Base-by-base conservation (phyloP, 2,113 vertebrate genomes). In the Microtus pennsylvanicus region DNA sequence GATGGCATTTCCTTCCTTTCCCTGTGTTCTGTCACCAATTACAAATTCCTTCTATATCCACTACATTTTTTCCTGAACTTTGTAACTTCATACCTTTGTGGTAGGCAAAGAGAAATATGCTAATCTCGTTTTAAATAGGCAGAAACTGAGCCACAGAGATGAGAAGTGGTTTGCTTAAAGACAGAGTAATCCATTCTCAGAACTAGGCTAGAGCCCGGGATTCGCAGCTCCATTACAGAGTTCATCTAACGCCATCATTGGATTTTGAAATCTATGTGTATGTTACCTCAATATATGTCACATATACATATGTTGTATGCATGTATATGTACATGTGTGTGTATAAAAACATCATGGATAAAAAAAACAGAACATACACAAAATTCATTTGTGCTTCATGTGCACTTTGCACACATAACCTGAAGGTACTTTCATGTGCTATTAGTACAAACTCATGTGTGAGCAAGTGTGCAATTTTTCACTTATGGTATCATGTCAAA, bases 151-250 rank as follows among this genome's bases (percentile, higher is more conserved):
- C 50, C 5, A n/a, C 61, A 90, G 19, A 82, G 55, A 94, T 13
- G 33, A 12, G 21, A 96, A 90, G 12, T 47, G 35, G 91, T 89
- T 95, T 93, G 7, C 33, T 94, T 69, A 75, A 95, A 91, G 61
- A 95, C 67, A 94, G 77, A 95, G n/a, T 5, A 89, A 89, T 21
- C 78, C n/a, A 72, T 35, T 87, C 58, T 61, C 87, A 87, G 22
- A 95, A 94, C 67, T 93, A 47, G 69, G 11, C 69, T 74, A 47
- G 4, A 95, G 28, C 1, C 42, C 30, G 70, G 13, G 17, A 70
- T 89, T 95, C 2, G 10, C 13, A 35, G 10, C 38, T 82, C 45
- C 16, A 77, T 55, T 86, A 22, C 42, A 94, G 70, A 95, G n/a
- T 12, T 93, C 42, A 52, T 93, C 13, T 63, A 94, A 88, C 42